Evolutionary conservation across 2,113 vertebrate species (phyloP), one percentile per base, ranked within the genome.

Genomic region (Protomyctophum bolini): DNA sequence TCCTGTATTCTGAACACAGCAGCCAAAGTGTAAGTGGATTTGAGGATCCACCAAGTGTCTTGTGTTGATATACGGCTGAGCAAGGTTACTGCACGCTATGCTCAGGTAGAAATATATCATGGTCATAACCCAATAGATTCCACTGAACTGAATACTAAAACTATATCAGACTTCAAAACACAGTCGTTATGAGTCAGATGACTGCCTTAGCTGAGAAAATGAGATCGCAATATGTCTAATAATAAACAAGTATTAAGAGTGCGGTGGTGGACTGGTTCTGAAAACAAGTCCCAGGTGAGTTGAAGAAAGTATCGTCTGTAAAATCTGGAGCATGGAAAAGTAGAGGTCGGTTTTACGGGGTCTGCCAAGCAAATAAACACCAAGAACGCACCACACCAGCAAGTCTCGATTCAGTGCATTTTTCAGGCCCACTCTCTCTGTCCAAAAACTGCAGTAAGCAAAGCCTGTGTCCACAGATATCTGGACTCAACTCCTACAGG

Each of bases 211-310:
- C 59, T 56, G 59, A 65, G 0, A 63, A 14, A 64, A 21, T 33
- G 7, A 7, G 50, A 28, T 14, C 49, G 10, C 12, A 54, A 68
- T 66, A n/a, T 41, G 14, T 76, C 50, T 12, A 64, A 76, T 68
- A 77, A 78, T 66, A 74, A 83, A 70, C 73, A 67, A 12, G 2
- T 60, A 64, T 63, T 73, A 45, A 75, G 59, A 77, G 55, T 68
- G 73, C 54, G 76, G 65, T 58, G 3, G 45, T 66, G 63, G 4
- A 5, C 14, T 33, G 48, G 65, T 46, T 77, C 60, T 33, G 28
- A 73, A 70, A 86, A 79, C 68, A 77, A 74, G 71, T 68, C 70
- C 65, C 62, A 77, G 73, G 72, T 81, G 76, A 76, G 58, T 62
- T 55, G 29, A 58, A 73, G 63, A 77, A 85, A 85, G 33, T 51